These are phyloP conservation scores for Plestiodon gilberti DNA, from an alignment of 2,113 vertebrate genomes.

Conservation along the genomic window DNA sequence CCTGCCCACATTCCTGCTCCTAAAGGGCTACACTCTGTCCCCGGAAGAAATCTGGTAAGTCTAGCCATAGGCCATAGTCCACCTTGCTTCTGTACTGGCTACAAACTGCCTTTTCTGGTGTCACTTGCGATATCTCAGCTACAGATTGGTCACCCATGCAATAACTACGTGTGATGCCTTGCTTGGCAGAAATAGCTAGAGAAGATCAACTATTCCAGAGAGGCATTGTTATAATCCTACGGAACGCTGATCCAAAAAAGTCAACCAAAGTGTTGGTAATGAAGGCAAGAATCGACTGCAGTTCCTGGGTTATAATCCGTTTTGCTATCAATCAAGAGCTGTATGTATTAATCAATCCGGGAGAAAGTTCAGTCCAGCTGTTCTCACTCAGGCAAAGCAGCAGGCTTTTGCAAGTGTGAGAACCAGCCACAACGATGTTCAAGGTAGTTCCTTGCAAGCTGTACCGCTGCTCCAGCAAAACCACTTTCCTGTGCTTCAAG, in stretches of 20 bases:
- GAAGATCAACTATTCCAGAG: background rate
- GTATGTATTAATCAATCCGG: background rate
- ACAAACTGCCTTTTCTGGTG: background rate
- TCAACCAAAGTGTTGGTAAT: background rate
- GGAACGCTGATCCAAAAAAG: background rate
- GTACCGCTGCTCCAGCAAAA: background rate
- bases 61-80: background rate
- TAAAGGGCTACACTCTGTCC: no score
- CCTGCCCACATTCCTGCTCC: no score
- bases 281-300: constrained; percentile 13
- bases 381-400: background rate
- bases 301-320: background rate
- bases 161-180: background rate
- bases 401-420: background rate
- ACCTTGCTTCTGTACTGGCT: background rate
- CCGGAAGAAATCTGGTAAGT: no score
- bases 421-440: background rate
- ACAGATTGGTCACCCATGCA: background rate
- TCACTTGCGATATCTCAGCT: background rate
- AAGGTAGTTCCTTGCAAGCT: constrained; percentile 5
- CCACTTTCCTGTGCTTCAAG: background rate
- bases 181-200: background rate
- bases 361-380: background rate
- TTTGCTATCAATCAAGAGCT: background rate
- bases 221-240: background rate